Percentiles rank a stretch among this genome's conserved stretches.
Evolutionary conservation across 2,888 invertebrate species (phyloP).

Genomic region (Mongoloraphidia duomilia): DNA sequence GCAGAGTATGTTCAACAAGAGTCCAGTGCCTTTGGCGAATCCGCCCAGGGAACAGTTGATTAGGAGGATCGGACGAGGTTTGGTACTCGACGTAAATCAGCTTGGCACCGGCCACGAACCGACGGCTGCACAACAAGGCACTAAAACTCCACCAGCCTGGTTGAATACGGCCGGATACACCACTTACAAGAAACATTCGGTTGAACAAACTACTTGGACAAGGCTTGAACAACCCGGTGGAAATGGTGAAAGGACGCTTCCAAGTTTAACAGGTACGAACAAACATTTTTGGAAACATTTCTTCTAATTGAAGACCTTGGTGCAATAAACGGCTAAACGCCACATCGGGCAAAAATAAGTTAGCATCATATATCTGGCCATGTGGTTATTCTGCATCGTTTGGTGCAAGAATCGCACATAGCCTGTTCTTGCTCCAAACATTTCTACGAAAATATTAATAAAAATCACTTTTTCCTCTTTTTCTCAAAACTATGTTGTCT

Average conservation of each 20-base stretch:
- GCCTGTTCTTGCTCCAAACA: no score
- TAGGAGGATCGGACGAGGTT: conserved; percentile 29
- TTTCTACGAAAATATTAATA: not conserved
- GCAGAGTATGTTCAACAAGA: conserved; percentile 1
- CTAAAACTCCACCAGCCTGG: conserved; percentile 3
- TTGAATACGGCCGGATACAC: conserved; percentile 4
- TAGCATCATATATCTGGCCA: no score
- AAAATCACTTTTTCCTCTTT: not conserved
- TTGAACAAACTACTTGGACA: conserved; percentile 6
- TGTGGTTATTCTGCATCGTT: no score
- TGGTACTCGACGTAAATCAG: conserved; percentile 32
- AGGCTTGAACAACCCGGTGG: not conserved
- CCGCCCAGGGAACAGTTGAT: conserved; percentile 18
- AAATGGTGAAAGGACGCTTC: not conserved
- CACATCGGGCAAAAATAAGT: no score
- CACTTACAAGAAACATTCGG: conserved; percentile 3
- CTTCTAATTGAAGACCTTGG: no score
- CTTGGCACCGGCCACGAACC: conserved; percentile 26
- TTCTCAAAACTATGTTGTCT: no score
- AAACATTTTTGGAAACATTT: no score
- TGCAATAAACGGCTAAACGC: no score
- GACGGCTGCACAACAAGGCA: conserved; percentile 21
- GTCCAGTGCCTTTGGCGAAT: conserved; percentile 21
- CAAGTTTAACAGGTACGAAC: conserved; percentile 1
- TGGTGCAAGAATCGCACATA: no score